Conservation (phyloP, 1,140 invertebrate species). For the Lithobius niger region DNA sequence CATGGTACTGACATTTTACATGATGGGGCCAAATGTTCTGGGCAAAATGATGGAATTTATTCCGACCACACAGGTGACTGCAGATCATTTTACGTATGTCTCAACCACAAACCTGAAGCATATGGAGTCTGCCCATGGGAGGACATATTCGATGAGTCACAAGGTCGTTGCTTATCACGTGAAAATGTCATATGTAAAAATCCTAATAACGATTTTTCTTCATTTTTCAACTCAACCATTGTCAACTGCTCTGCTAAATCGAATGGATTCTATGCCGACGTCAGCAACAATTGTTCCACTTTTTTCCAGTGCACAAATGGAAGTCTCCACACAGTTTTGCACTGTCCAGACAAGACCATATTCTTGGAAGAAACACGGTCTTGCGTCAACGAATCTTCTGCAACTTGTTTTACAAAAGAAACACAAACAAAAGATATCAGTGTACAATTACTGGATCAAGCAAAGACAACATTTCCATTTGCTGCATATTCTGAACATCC, state of each 20-base stretch:
- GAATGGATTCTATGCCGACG: not conserved
- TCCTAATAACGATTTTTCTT: not conserved
- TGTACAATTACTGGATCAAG: no score
- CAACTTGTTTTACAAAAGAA: no score
- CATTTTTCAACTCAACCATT: not conserved
- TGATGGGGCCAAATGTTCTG: slow-evolving; percentile 6
- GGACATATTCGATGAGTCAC: slow-evolving; percentile 8
- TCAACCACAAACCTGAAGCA: slow-evolving; percentile 6
- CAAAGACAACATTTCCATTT: not conserved
- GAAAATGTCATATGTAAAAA: not conserved
- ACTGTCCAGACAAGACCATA: slow-evolving; percentile 31
- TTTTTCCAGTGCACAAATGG: slow-evolving; percentile 40
- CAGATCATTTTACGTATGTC: slow-evolving; percentile 15
- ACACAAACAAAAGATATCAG: no score
- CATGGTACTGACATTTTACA: not conserved
- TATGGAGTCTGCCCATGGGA: slow-evolving; percentile 14
- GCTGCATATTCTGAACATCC: not conserved
- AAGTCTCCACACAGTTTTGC: slow-evolving; percentile 39
- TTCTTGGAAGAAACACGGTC: no score
- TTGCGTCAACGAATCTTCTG: no score
- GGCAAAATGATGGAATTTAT: slow-evolving; percentile 11
- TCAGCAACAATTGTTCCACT: slow-evolving; percentile 23
- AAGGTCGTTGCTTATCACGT: slow-evolving; percentile 4
- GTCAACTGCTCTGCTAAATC: not conserved
- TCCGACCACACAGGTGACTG: slow-evolving; percentile 5